These are phyloP conservation scores for Sardina pilchardus DNA, from an alignment of 2,113 vertebrate species.

Conservation along the genomic window DNA sequence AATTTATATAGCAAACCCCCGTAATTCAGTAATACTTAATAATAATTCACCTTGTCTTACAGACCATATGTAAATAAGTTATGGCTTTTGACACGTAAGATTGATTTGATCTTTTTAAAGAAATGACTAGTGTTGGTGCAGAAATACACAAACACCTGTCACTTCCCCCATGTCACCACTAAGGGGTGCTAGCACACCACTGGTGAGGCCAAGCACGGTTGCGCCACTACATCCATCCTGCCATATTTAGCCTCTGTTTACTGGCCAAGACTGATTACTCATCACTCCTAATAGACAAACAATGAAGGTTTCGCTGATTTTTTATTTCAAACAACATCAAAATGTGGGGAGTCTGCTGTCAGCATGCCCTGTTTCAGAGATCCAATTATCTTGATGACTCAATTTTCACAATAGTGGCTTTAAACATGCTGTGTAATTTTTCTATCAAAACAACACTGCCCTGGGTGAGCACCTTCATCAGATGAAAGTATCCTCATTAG, in stretches of 20 bases:
- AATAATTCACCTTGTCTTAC: too few relatives aligned
- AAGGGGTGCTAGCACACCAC: background rate
- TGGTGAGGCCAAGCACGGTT: background rate
- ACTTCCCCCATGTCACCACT: background rate
- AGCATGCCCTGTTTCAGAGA: background rate
- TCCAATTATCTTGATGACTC: background rate
- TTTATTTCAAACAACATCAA: background rate
- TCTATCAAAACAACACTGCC: background rate
- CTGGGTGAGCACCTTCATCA: background rate
- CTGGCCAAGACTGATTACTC: background rate
- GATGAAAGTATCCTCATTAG: background rate
- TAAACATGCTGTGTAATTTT: background rate
- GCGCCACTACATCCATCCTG: background rate
- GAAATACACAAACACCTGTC: background rate
- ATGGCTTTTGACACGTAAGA: background rate
- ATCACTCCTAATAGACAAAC: background rate
- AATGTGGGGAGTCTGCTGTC: background rate
- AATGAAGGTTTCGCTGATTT: background rate
- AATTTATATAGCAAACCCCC: too few relatives aligned
- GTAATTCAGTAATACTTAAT: too few relatives aligned
- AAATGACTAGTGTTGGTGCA: background rate
- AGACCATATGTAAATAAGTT: background rate
- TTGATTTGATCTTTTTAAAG: too few relatives aligned
- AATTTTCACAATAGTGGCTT: background rate
- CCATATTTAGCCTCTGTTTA: background rate